Conservation (phyloP, 1,140 invertebrate species). For the Neodiprion pinetum region DNA sequence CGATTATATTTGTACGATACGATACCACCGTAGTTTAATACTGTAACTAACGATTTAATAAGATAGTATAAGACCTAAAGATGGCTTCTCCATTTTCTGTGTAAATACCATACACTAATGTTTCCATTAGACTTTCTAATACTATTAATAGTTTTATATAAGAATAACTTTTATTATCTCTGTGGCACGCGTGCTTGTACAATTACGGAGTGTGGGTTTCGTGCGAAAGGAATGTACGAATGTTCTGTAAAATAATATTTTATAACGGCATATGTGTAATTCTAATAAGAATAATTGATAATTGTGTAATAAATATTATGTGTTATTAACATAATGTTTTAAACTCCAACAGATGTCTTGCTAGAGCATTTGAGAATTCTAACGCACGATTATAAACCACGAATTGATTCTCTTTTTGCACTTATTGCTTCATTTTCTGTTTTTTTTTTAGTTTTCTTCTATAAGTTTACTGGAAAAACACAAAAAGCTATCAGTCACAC, state of each 20-base stretch:
- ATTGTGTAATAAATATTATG: slow-evolving; percentile 6
- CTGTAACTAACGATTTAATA: neutral
- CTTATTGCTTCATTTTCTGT: too few relatives aligned
- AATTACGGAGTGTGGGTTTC: slow-evolving; percentile 14
- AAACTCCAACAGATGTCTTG: neutral
- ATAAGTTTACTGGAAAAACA: too few relatives aligned
- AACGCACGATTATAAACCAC: neutral
- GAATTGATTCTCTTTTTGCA: neutral
- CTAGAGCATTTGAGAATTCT: neutral
- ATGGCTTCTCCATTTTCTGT: slow-evolving; percentile 7
- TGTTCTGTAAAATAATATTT: slow-evolving; percentile 60
- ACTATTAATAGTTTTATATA: slow-evolving; percentile 6
- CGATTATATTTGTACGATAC: neutral
- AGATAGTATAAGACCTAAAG: slow-evolving; percentile 1
- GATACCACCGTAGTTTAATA: slow-evolving; percentile 2
- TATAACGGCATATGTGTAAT: slow-evolving; percentile 43
- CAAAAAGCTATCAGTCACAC: too few relatives aligned
- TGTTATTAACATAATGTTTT: neutral
- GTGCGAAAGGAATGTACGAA: slow-evolving; percentile 22
- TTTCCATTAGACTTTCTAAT: slow-evolving; percentile 19
- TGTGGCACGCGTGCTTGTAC: slow-evolving; percentile 9
- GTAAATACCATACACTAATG: slow-evolving; percentile 18
- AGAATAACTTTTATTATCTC: slow-evolving; percentile 9
- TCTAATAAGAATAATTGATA: neutral
- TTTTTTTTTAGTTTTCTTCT: too few relatives aligned